Percentiles rank a stretch among this genome's conserved stretches.
phyloP scores from a whole-genome alignment of 2,797 vertebrate genomes.

The Parotocinclus haroldoi region DNA sequence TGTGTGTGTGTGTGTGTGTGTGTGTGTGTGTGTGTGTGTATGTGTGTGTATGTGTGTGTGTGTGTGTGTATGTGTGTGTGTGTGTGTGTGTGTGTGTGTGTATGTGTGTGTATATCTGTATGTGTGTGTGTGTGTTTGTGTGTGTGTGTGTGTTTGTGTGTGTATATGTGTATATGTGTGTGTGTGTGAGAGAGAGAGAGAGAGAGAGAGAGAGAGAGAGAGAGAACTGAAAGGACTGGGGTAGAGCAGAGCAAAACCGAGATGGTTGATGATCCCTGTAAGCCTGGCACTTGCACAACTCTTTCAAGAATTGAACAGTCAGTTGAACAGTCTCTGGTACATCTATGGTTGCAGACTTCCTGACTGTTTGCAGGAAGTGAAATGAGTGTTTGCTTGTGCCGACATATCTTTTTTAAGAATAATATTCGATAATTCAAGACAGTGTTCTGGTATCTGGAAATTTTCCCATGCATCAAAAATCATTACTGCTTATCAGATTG shows the following conservation, averaged over 20 bases:
- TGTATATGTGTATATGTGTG: neutral
- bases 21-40: no score
- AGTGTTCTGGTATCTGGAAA: slow-evolving; percentile 1
- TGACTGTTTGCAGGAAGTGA: slow-evolving; percentile 9
- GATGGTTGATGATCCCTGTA: neutral
- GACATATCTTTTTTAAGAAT: slow-evolving; percentile 1
- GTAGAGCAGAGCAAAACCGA: neutral
- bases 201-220: neutral
- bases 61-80: no score
- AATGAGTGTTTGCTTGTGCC: neutral
- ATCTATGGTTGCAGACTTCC: slow-evolving; percentile 13
- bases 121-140: no score
- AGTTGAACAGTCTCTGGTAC: slow-evolving; percentile 10
- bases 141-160: no score
- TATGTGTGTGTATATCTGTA: no score
- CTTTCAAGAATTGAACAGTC: slow-evolving; percentile 10
- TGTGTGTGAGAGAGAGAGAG: neutral
- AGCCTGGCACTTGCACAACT: slow-evolving; percentile 11
- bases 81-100: no score
- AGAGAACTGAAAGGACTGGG: no score
- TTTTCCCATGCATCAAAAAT: neutral
- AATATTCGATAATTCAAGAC: neutral
- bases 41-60: no score
- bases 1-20: no score
- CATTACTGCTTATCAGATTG: no score